Evolutionary conservation across 1,140 invertebrate species (phyloP).

Genomic region (Drosophila pectinifera): DNA sequence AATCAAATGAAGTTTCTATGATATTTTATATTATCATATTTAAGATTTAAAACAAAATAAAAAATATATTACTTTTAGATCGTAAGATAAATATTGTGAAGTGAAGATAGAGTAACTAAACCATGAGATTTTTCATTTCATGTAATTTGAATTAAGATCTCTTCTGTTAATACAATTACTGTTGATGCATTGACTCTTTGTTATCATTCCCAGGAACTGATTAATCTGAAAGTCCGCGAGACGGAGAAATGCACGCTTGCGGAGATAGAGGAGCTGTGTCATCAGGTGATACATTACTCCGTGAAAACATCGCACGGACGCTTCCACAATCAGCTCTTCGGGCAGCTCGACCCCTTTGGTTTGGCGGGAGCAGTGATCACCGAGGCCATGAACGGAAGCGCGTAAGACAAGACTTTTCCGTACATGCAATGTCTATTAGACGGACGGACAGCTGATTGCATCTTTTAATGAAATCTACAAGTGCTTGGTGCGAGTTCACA

Average conservation of each 20-base stretch:
- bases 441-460: conserved; percentile 3
- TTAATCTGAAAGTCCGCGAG: conserved; percentile 86
- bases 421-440: conserved; percentile 11
- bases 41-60: too few species aligned
- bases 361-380: conserved; percentile 90
- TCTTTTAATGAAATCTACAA: conserved; percentile 3
- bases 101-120: too few species aligned
- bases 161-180: neutral
- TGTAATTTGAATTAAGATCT: neutral
- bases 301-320: conserved; percentile 90
- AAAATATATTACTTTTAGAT: neutral
- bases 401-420: conserved; percentile 86
- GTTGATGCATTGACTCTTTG: neutral
- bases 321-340: conserved; percentile 92
- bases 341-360: conserved; percentile 90
- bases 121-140: neutral
- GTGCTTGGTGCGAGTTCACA: conserved; percentile 6
- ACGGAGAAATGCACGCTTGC: conserved; percentile 83
- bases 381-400: conserved; percentile 91
- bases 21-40: neutral
- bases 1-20: neutral
- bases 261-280: conserved; percentile 86
- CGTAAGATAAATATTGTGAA: conserved; percentile 1
- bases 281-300: conserved; percentile 88
- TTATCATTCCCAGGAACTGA: conserved; percentile 82